A percentile compares a stretch with the other conserved stretches of the same genome.
Evolutionary conservation across 1,140 invertebrate species (phyloP).

Genomic region (Drosophila kohkoa): DNA sequence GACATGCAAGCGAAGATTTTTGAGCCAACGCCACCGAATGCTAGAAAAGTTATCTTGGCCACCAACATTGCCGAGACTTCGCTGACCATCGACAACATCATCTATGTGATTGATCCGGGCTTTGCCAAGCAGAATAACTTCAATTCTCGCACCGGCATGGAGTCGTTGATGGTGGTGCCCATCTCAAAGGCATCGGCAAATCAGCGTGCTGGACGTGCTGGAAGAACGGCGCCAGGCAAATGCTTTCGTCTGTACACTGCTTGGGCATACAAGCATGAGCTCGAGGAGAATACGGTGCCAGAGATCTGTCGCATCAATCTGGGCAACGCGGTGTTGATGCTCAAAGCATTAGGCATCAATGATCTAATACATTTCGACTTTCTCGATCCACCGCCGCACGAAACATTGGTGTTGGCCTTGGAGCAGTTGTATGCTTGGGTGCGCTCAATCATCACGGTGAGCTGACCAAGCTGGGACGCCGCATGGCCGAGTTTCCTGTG

Average conservation of each 20-base stretch:
- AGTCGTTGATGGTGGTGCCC: conserved; percentile 98
- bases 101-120: conserved; percentile 99
- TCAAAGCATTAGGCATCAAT: conserved; percentile 92
- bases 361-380: conserved; percentile 99
- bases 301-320: conserved; percentile 99
- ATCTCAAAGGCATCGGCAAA: conserved; percentile 98
- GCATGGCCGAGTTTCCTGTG: conserved; percentile 99
- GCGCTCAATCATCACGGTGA: conserved; percentile 98
- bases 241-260: conserved; percentile 98
- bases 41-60: conserved; percentile 97
- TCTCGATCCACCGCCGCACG: conserved; percentile 98
- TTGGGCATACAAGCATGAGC: conserved; percentile 98
- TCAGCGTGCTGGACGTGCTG: conserved; percentile 96
- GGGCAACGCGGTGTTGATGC: conserved; percentile 96
- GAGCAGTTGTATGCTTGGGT: conserved; percentile 99
- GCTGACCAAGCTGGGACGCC: conserved; percentile 96
- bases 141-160: conserved; percentile 99
- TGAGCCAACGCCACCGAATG: conserved; percentile 96
- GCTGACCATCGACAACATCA: conserved; percentile 99
- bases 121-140: conserved; percentile 99
- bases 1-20: conserved; percentile 99
- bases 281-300: conserved; percentile 98
- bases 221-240: conserved; percentile 96
- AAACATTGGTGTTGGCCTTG: conserved; percentile 96
- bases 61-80: conserved; percentile 99